phyloP scores from a whole-genome alignment of 2,888 invertebrate species.

The Platycheirus rosarum region DNA sequence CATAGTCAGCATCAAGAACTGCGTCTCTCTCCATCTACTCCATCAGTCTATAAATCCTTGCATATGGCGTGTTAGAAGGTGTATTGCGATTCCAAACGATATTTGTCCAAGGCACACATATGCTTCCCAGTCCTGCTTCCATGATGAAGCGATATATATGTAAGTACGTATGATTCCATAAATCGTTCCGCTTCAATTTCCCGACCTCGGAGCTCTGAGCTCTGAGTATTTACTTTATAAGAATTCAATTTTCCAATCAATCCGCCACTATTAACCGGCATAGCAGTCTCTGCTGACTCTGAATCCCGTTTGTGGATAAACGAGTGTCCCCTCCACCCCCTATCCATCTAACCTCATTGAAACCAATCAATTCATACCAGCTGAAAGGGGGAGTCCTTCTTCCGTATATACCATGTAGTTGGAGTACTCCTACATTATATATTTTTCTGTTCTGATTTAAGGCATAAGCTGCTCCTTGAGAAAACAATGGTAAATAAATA shows the following conservation, averaged over 20 bases:
- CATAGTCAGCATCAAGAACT: not conserved
- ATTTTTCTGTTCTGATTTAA: slow-evolving; percentile 51
- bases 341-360: not conserved
- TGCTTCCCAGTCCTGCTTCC: not conserved
- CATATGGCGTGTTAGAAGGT: slow-evolving; percentile 50
- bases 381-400: slow-evolving; percentile 8
- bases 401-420: not conserved
- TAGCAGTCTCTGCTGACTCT: slow-evolving; percentile 34
- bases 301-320: slow-evolving; percentile 27
- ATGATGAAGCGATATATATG: slow-evolving; percentile 4
- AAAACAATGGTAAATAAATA: slow-evolving; percentile 72
- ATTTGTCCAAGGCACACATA: slow-evolving; percentile 64
- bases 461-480: slow-evolving; percentile 69
- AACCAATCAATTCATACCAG: slow-evolving; percentile 18
- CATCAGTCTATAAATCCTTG: slow-evolving; percentile 5
- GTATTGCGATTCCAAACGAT: slow-evolving; percentile 66
- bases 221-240: slow-evolving; percentile 72
- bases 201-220: slow-evolving; percentile 52
- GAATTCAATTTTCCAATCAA: slow-evolving; percentile 75
- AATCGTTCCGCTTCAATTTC: slow-evolving; percentile 71
- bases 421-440: slow-evolving; percentile 2
- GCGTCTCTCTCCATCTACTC: slow-evolving; percentile 5
- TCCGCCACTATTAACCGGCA: slow-evolving; percentile 70
- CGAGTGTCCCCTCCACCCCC: not conserved
- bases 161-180: slow-evolving; percentile 63